These are phyloP conservation scores for Agelaius phoeniceus DNA, from an alignment of 2,113 vertebrate species.

Conservation along the genomic window DNA sequence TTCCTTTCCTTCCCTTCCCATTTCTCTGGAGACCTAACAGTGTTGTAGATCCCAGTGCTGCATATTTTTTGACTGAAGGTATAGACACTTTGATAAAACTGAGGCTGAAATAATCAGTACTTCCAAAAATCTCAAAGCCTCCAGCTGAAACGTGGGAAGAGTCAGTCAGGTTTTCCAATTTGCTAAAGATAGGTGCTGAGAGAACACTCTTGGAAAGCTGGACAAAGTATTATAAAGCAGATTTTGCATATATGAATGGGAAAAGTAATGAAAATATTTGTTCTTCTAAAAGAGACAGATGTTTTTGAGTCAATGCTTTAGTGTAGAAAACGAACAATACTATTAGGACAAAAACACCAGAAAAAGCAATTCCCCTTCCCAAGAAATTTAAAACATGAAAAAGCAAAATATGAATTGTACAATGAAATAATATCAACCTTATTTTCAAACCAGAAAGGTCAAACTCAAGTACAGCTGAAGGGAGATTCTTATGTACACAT, in stretches of 20 bases:
- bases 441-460: not conserved
- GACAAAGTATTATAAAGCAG: not conserved
- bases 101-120: not conserved
- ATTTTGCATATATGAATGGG: not conserved
- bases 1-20: not conserved
- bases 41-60: not conserved
- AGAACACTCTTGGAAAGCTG: not conserved
- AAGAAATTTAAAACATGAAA: not conserved
- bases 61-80: not conserved
- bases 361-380: not conserved
- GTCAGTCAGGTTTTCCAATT: not conserved
- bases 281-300: not conserved
- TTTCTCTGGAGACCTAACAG: not conserved
- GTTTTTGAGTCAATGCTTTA: not conserved
- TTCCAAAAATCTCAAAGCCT: not conserved
- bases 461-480: not conserved
- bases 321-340: not conserved
- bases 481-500: not conserved
- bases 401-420: not conserved
- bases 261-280: not conserved
- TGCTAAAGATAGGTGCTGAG: not conserved
- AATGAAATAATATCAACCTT: not conserved
- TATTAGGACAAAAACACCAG: not conserved
- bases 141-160: not conserved
- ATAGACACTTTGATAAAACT: not conserved